A percentile compares a stretch with the other conserved stretches of the same genome.
phyloP scores from a whole-genome alignment of 2,797 vertebrate species.

The Notamacropus eugenii region DNA sequence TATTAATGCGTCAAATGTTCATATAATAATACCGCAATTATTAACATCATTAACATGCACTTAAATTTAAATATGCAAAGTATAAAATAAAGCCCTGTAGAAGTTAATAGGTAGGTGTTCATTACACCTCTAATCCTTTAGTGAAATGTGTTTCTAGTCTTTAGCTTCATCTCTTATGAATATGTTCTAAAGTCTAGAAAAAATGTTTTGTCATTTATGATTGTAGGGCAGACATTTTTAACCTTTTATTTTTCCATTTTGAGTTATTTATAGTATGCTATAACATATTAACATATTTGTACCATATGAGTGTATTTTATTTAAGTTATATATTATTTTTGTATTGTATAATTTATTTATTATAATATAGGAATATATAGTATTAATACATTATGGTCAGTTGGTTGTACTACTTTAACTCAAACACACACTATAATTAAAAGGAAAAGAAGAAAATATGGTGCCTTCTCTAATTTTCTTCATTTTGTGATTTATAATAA shows the following conservation, averaged over 20 bases:
- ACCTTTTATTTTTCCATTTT: slow-evolving; percentile 19
- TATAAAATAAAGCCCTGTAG: not conserved
- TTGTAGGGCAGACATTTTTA: not conserved
- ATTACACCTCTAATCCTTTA: slow-evolving; percentile 5
- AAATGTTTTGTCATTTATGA: slow-evolving; percentile 10
- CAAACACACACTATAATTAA: slow-evolving; percentile 24
- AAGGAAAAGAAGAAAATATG: not conserved
- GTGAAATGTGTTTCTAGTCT: not conserved
- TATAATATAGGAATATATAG: not conserved
- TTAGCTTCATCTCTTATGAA: slow-evolving; percentile 18
- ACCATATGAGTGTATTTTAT: not conserved
- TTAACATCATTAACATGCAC: not conserved
- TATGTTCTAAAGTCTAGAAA: not conserved
- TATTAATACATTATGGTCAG: not conserved
- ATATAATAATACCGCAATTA: not conserved
- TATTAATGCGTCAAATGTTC: not conserved
- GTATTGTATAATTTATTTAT: not conserved
- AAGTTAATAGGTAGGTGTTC: not conserved
- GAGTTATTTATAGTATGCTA: not conserved
- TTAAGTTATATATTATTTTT: too few relatives aligned
- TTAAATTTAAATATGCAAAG: slow-evolving; percentile 12
- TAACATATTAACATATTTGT: not conserved
- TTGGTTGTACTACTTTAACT: not conserved
- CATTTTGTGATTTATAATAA: not conserved
- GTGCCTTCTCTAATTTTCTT: not conserved